Evolutionary conservation across 2,113 vertebrate species (phyloP), one percentile per base, ranked within the genome.

Genomic region (Laterallus jamaicensis): DNA sequence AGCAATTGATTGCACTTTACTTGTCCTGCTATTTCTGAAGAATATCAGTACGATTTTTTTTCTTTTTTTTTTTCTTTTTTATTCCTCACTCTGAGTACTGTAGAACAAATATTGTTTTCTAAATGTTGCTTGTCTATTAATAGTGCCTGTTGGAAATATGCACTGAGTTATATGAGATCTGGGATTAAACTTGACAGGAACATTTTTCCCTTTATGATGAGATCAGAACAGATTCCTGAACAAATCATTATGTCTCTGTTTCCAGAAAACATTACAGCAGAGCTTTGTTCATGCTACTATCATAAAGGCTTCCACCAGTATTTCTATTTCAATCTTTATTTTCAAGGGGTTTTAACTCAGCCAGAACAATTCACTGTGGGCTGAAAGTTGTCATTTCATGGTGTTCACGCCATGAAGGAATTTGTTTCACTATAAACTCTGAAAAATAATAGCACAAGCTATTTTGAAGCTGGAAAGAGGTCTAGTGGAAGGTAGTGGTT

Each of bases 161-260:
- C n/a, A 60, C 18, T 1, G 2, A 18, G 3, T 95, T 89, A 82
- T 40, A 64, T 26, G 60, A 66, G 47, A 60, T 49, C 14, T 69
- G 73, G 35, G 62, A 89, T 84, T 92, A 93, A 83, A 92, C 64
- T 88, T 75, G 80, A 91, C 69, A 89, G 62, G 15, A 89, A 91
- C 42, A 60, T 5, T 88, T 96, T 83, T 81, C 63, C 52, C 60
- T 91, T 88, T 95, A 88, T 92, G 32, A 91, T 59, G 84, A 78
- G 39, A 93, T 81, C 79, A 92, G 90, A 88, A 91, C 60, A 82
- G 82, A 93, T 91, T 96, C 82, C 77, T 84, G 80, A 95, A 88
- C 74, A 93, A 95, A 86, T 78, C 12, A 52, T 70, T 80, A 92
- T 75, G 42, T 37, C 70, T 86, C 59, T 86, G 2, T 92, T 95